These are phyloP conservation scores for Centrocercus urophasianus DNA, from an alignment of 2,113 vertebrate genomes.

Conservation along the genomic window DNA sequence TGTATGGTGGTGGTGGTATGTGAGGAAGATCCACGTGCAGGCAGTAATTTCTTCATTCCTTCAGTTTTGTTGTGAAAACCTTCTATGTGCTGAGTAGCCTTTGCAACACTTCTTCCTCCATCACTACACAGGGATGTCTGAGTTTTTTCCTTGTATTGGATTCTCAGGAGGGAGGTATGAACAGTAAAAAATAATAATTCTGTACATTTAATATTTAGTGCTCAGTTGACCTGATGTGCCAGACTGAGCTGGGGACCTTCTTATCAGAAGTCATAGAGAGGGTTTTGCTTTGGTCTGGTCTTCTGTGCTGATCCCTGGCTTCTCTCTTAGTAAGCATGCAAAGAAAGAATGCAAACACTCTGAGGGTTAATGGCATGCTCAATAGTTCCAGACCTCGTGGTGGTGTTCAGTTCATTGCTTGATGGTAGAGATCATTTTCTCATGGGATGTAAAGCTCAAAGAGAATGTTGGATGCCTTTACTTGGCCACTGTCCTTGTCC, in stretches of 20 bases:
- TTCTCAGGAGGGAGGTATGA: background rate
- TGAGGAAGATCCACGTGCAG: background rate
- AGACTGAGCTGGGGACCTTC: background rate
- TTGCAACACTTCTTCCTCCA: background rate
- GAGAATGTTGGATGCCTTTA: background rate
- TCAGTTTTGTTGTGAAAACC: background rate
- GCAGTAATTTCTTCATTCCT: background rate
- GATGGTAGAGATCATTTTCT: background rate
- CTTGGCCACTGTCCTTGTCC: background rate
- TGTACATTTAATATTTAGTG: background rate
- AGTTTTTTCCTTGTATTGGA: background rate
- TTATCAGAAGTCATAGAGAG: background rate
- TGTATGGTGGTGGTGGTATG: background rate
- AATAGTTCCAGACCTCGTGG: rapidly evolving
- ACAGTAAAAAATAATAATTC: background rate
- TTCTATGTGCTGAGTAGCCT: background rate
- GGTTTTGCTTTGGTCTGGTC: background rate
- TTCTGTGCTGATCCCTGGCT: background rate
- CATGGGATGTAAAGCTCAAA: background rate
- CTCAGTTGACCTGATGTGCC: background rate
- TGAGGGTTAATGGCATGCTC: background rate
- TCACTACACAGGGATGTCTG: rapidly evolving
- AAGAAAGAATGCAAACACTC: background rate
- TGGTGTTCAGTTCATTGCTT: background rate
- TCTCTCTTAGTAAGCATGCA: background rate